phyloP scores from a whole-genome alignment of 2,888 invertebrate genomes.

The Erebia epiphron region DNA sequence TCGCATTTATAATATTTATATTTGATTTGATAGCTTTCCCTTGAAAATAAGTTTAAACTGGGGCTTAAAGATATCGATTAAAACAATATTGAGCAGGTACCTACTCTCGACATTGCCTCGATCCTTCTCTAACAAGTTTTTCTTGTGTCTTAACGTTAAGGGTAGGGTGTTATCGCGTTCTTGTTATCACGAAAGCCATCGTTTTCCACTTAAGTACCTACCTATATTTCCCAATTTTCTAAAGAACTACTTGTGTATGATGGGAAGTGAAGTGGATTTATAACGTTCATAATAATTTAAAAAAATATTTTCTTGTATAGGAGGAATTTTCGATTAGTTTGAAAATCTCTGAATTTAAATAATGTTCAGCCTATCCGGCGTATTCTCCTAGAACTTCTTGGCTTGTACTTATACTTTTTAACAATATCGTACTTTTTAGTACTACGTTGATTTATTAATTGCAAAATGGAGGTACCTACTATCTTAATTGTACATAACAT shows the following conservation, averaged over 20 bases:
- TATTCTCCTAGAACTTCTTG: too few species aligned
- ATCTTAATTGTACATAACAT: too few species aligned
- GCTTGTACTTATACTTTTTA: too few species aligned
- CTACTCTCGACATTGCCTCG: neutral
- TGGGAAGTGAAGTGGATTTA: neutral
- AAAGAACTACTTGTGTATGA: neutral
- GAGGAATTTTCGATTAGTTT: too few species aligned
- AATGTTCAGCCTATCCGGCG: too few species aligned
- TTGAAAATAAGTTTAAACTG: neutral
- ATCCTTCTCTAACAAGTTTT: conserved; percentile 1
- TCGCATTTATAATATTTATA: neutral
- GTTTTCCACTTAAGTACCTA: neutral
- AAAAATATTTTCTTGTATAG: too few species aligned
- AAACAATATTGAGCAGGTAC: neutral
- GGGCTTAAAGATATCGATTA: neutral
- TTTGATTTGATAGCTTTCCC: too few species aligned
- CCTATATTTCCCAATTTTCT: neutral
- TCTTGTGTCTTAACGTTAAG: neutral
- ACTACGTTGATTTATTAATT: too few species aligned
- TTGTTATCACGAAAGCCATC: neutral
- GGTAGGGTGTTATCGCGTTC: neutral
- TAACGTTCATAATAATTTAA: too few species aligned
- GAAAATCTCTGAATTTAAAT: too few species aligned
- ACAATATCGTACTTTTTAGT: too few species aligned
- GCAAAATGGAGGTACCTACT: too few species aligned